Percentiles rank a stretch among this genome's conserved stretches.
These are phyloP conservation scores for Eubucco bourcierii DNA, from an alignment of 2,113 vertebrate species.

Conservation along the genomic window DNA sequence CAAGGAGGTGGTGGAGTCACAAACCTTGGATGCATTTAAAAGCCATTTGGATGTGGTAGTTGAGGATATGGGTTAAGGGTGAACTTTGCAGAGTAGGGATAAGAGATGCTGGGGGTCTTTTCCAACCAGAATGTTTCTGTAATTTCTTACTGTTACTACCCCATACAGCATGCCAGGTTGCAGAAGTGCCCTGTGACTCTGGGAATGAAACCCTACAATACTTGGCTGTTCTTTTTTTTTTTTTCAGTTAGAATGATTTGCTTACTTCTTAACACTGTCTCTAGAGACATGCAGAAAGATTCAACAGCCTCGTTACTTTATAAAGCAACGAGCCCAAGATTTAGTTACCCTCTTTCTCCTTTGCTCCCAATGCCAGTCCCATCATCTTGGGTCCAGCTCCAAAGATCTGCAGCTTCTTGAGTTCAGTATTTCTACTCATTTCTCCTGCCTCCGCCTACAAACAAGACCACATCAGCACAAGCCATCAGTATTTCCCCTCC, in stretches of 20 bases:
- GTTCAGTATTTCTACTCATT: slow-evolving; percentile 85
- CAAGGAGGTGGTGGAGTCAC: no score
- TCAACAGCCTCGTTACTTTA: not conserved
- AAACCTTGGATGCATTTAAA: no score
- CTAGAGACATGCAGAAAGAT: not conserved
- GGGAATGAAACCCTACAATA: not conserved
- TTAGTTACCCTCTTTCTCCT: slow-evolving; percentile 82
- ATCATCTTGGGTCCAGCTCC: slow-evolving; percentile 90
- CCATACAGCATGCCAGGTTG: slow-evolving; percentile 5
- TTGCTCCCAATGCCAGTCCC: slow-evolving; percentile 84
- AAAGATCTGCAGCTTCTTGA: slow-evolving; percentile 91
- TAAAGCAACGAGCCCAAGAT: not conserved
- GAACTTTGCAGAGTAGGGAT: no score
- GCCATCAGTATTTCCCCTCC: not conserved
- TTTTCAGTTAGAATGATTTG: not conserved
- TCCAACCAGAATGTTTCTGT: no score
- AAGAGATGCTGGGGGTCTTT: no score
- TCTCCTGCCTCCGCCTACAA: slow-evolving; percentile 76
- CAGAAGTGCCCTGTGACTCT: not conserved
- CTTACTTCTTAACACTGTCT: not conserved
- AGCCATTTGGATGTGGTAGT: no score
- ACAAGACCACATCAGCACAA: slow-evolving; percentile 46
- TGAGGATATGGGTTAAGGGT: no score
- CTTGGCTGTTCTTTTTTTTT: not conserved
- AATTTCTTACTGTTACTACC: not conserved